Evolutionary conservation across 2,888 invertebrate genomes (phyloP).

Genomic region (Noctua comes): DNA sequence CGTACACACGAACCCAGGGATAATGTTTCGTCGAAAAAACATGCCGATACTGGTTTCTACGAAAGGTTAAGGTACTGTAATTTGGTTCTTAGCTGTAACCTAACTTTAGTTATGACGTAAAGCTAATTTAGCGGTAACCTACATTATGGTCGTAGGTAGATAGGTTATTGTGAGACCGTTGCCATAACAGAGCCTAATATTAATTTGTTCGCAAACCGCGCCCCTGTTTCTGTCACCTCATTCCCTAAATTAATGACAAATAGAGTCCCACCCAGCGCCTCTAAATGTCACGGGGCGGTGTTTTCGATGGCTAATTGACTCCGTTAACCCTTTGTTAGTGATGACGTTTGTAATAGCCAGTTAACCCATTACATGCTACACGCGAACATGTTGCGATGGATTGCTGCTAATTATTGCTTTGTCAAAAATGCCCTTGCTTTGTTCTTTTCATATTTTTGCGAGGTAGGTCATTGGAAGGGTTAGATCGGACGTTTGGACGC

Average conservation of each 20-base stretch:
- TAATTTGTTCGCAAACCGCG: slow-evolving; percentile 86
- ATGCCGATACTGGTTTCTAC: neutral
- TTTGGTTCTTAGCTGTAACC: neutral
- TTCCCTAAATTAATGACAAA: slow-evolving; percentile 90
- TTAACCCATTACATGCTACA: slow-evolving; percentile 79
- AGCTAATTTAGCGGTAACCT: neutral
- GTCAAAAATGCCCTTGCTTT: slow-evolving; percentile 51
- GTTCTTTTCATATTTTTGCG: slow-evolving; percentile 31
- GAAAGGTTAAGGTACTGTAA: neutral
- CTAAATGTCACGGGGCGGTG: slow-evolving; percentile 83
- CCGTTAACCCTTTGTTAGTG: slow-evolving; percentile 84
- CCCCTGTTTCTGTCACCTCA: slow-evolving; percentile 87
- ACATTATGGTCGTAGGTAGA: slow-evolving; percentile 20
- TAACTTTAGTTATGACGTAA: neutral
- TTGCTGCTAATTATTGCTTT: slow-evolving; percentile 62
- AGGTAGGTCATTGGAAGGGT: slow-evolving; percentile 12
- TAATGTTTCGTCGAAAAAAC: neutral
- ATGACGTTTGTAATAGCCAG: slow-evolving; percentile 75
- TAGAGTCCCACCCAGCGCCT: slow-evolving; percentile 80
- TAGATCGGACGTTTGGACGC: neutral
- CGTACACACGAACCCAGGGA: neutral
- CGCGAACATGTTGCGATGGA: slow-evolving; percentile 63
- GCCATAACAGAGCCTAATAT: slow-evolving; percentile 71
- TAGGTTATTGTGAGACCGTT: slow-evolving; percentile 20
- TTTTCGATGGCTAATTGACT: slow-evolving; percentile 88